Conservation (phyloP, 1,140 invertebrate genomes). For the Plodia interpunctella region DNA sequence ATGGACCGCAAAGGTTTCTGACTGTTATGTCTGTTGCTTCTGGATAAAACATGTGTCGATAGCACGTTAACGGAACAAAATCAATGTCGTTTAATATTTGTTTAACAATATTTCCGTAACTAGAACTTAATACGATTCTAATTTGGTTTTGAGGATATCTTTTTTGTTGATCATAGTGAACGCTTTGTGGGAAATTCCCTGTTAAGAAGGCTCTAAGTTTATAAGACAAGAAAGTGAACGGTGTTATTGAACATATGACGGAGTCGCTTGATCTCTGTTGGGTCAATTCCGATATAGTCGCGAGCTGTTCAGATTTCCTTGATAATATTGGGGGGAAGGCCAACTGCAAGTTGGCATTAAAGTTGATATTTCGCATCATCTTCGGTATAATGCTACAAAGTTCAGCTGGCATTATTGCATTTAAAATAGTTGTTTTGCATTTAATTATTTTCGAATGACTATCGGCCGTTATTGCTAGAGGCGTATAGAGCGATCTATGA, state of each 20-base stretch:
- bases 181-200: neutral
- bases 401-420: conserved; percentile 53
- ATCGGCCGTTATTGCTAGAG: conserved; percentile 25
- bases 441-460: conserved; percentile 49
- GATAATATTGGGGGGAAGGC: conserved; percentile 12
- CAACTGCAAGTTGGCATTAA: conserved; percentile 19
- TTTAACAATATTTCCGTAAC: neutral
- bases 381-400: conserved; percentile 54
- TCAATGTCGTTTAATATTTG: neutral
- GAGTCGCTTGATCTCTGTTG: neutral
- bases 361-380: conserved; percentile 37
- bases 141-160: neutral
- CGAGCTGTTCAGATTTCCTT: conserved; percentile 26
- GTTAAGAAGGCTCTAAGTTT: neutral
- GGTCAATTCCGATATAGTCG: conserved; percentile 31
- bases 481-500: conserved; percentile 34
- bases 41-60: neutral
- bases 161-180: neutral
- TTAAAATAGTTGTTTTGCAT: conserved; percentile 48
- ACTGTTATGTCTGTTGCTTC: neutral
- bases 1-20: neutral
- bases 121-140: neutral
- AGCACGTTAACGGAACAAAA: neutral
- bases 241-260: neutral
- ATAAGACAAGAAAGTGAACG: neutral